Evolutionary conservation across 2,888 invertebrate species (phyloP).

Genomic region (Suillia variegata): DNA sequence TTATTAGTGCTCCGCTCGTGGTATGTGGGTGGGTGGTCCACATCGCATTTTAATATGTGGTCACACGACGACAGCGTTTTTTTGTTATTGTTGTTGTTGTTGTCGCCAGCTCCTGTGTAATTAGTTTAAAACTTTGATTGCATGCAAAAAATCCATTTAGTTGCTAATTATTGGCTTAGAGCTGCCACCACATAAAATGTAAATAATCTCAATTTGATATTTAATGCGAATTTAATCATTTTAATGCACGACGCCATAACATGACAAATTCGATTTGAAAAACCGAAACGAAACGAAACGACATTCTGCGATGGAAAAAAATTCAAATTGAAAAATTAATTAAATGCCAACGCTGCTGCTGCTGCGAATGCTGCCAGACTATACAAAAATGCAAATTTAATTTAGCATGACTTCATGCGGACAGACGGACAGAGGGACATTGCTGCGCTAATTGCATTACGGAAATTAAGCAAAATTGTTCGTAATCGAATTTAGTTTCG

Average conservation of each 20-base stretch:
- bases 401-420: not conserved
- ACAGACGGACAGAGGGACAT: too few species aligned
- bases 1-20: too few species aligned
- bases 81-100: too few species aligned
- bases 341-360: too few species aligned
- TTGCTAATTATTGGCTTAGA: not conserved
- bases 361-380: too few species aligned
- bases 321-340: too few species aligned
- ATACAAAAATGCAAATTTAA: not conserved
- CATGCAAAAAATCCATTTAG: not conserved
- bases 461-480: not conserved
- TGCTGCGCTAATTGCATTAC: not conserved
- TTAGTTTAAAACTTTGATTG: not conserved
- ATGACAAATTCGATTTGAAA: too few species aligned
- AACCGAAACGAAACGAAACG: too few species aligned
- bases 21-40: too few species aligned
- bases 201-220: not conserved
- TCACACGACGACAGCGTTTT: too few species aligned
- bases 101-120: not conserved
- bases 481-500: not conserved
- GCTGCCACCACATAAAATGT: not conserved
- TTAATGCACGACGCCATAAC: not conserved
- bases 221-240: not conserved
- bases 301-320: too few species aligned
- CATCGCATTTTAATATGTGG: too few species aligned